These are phyloP conservation scores for Vidua chalybeata DNA, from an alignment of 2,113 vertebrate genomes.

Conservation along the genomic window DNA sequence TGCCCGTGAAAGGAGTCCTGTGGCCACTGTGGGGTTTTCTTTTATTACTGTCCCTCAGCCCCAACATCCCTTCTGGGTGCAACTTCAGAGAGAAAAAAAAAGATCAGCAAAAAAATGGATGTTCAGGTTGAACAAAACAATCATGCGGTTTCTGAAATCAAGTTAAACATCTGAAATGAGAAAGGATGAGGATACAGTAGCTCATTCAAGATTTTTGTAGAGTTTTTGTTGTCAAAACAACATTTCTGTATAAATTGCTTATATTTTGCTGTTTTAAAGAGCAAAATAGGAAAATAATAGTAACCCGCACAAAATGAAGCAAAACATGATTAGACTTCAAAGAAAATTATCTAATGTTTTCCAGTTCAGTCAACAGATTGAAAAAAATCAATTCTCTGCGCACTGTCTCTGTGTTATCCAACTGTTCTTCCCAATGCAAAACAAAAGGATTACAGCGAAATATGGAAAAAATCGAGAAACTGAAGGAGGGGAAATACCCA, in stretches of 20 bases:
- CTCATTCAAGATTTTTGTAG: background rate
- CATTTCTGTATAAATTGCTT: background rate
- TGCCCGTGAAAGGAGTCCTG: background rate
- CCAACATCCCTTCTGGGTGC: background rate
- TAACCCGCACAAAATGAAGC: background rate
- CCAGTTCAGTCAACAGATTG: background rate
- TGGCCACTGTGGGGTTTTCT: background rate
- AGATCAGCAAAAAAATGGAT: background rate
- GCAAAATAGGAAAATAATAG: background rate
- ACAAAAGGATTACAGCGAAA: slow-evolving; percentile 13
- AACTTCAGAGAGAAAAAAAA: background rate
- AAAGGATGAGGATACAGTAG: background rate
- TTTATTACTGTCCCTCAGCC: background rate
- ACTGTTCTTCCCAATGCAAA: background rate
- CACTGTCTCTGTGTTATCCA: background rate
- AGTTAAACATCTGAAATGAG: background rate
- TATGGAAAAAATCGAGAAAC: background rate
- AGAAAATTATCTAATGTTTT: background rate
- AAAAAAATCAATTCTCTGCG: background rate
- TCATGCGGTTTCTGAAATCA: background rate
- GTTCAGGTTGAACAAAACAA: background rate
- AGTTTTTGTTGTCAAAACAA: background rate
- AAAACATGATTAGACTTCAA: background rate
- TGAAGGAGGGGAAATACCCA: background rate
- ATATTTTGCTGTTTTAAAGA: background rate